A percentile compares a stretch with the other conserved stretches of the same genome.
Evolutionary conservation across 1,140 invertebrate species (phyloP).

Genomic region (Saccostrea cuccullata): DNA sequence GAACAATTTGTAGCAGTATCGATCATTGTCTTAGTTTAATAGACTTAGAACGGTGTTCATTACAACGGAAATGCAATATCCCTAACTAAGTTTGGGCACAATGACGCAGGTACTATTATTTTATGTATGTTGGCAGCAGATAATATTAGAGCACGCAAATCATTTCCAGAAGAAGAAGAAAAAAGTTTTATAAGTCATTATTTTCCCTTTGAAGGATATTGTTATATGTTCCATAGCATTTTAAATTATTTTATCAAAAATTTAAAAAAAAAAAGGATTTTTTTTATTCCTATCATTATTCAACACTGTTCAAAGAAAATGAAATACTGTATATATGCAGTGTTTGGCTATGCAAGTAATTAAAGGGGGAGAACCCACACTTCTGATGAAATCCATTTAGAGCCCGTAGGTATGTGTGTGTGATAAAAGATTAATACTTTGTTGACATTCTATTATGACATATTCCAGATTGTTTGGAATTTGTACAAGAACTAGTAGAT

Average conservation of each 20-base stretch:
- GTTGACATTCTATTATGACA: background rate
- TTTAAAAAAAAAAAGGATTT: background rate
- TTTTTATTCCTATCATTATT: background rate
- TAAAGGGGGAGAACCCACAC: constrained; percentile 16
- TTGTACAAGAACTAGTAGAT: background rate
- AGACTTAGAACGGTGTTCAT: constrained; percentile 24
- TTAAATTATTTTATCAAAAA: background rate
- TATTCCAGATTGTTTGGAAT: background rate
- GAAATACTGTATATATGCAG: background rate
- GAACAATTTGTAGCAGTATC: constrained; percentile 2
- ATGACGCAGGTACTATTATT: background rate
- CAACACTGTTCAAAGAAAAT: background rate
- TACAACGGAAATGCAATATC: background rate
- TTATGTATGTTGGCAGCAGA: constrained; percentile 5
- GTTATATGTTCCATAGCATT: background rate
- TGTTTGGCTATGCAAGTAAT: background rate
- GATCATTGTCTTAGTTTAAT: constrained; percentile 3
- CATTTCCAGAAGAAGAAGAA: background rate
- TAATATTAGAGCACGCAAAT: constrained; percentile 1
- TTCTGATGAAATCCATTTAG: background rate
- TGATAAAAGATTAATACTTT: background rate
- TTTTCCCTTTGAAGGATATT: background rate
- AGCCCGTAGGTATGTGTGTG: background rate
- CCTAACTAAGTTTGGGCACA: background rate
- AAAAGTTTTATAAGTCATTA: background rate